A percentile compares a stretch with the other conserved stretches of the same genome.
These are phyloP conservation scores for Chloropsis hardwickii DNA, from an alignment of 2,113 vertebrate species.

Conservation along the genomic window DNA sequence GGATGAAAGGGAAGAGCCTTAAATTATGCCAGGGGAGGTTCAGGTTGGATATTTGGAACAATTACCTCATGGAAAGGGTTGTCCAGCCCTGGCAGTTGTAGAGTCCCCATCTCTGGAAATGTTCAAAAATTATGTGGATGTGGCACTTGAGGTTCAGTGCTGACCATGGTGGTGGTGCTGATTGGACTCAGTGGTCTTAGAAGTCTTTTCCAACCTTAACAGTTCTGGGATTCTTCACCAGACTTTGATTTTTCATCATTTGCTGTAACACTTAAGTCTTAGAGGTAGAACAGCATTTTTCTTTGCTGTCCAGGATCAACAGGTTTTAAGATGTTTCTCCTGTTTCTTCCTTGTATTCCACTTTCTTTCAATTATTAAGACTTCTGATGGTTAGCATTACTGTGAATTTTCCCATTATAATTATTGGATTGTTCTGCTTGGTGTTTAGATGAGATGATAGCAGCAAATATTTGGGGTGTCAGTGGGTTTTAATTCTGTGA, in stretches of 20 bases:
- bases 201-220: background rate
- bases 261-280: background rate
- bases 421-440: background rate
- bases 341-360: background rate
- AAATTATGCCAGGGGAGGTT: fast-evolving
- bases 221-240: background rate
- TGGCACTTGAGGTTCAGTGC: background rate
- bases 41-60: background rate
- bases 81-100: fast-evolving
- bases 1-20: fast-evolving
- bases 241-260: background rate
- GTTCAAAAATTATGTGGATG: background rate
- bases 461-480: background rate
- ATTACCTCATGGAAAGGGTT: background rate
- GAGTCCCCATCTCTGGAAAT: background rate
- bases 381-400: background rate
- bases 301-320: background rate
- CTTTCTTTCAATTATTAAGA: background rate
- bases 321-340: background rate
- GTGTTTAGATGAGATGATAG: background rate
- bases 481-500: background rate
- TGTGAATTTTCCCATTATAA: background rate
- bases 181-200: background rate
- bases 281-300: background rate
- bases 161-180: background rate